Evolutionary conservation across 2,888 invertebrate species (phyloP), one percentile per base, ranked within the genome.

Genomic region (Hypselothyrea guttata): DNA sequence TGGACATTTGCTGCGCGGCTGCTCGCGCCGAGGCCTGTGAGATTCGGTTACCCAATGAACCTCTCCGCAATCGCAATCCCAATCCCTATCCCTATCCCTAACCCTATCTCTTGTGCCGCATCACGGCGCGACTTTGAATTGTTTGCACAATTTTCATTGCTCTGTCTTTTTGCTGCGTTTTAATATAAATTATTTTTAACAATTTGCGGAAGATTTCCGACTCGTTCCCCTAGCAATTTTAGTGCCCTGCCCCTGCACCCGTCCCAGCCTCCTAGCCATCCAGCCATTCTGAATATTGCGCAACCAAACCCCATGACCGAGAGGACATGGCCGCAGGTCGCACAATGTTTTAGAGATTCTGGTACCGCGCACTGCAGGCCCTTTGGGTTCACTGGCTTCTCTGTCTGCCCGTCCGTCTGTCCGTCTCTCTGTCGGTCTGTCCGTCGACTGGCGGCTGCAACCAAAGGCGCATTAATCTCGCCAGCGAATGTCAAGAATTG

Each of bases 401-500:
- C 12, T 11, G 15, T 8, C n/a, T n/a, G n/a, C n/a, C n/a, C n/a
- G n/a, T 30, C 22, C 12, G 37, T 8, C 7, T 27, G 45, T n/a
- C 15, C 15, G 33, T 18, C 3, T 27, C 35, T 28, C 16, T 3
- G 37, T 7, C 28, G 12, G 18, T 9, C 45, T 27, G 18, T 7
- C 15, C 11, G 45, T 11, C 47, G 45, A 38, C 55, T 54, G 82
- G 82, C 77, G 77, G 77, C 79, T 83, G 61, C 76, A 79, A 79
- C 72, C 84, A 81, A 82, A 82, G 82, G 78, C 72, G 82, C 84
- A 84, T 84, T 84, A 79, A 81, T 81, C 84, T 81, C 84, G 71
- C 82, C 83, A 77, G 54, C 78, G 75, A 79, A 79, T 81, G 84
- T 81, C 84, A 81, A 78, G 78, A 84, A 81, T 84, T 81, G 84